phyloP scores from a whole-genome alignment of 2,888 invertebrate species.

The Mayetiola destructor region DNA sequence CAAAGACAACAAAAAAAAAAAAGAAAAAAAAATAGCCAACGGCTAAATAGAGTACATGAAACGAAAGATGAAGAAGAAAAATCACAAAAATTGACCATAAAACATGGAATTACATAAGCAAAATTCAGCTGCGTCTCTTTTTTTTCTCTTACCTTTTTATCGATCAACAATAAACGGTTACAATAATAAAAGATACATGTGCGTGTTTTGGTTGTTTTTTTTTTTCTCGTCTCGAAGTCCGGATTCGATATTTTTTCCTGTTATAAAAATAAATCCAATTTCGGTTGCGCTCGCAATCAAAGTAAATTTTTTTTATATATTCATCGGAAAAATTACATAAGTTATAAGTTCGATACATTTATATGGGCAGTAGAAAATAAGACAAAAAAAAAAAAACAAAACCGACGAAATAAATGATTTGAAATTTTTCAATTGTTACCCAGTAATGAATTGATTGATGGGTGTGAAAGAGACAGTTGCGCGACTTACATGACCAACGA shows the following conservation, averaged over 20 bases:
- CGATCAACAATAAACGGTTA: slow-evolving; percentile 4
- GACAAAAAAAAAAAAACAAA: background rate
- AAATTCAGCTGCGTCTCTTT: slow-evolving; percentile 4
- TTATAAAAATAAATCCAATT: background rate
- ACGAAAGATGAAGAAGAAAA: too few relatives aligned
- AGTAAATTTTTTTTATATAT: slow-evolving; percentile 1
- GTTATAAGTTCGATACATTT: background rate
- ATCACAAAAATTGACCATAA: background rate
- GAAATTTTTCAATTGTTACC: too few relatives aligned
- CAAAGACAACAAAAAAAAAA: too few relatives aligned
- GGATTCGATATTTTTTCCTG: too few relatives aligned
- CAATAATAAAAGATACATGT: too few relatives aligned
- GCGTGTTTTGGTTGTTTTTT: background rate
- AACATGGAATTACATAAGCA: background rate
- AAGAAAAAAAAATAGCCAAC: too few relatives aligned
- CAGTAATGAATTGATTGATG: background rate
- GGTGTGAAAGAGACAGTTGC: background rate
- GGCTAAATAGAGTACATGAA: too few relatives aligned
- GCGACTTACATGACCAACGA: too few relatives aligned
- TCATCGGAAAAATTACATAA: slow-evolving; percentile 8
- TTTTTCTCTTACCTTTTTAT: too few relatives aligned
- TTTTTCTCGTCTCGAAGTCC: too few relatives aligned
- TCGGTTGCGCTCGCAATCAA: background rate
- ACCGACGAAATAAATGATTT: background rate
- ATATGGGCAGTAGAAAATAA: too few relatives aligned